Percentiles rank a stretch among this genome's conserved stretches.
phyloP scores from a whole-genome alignment of 2,113 vertebrate genomes.

The Tachysurus vachellii region DNA sequence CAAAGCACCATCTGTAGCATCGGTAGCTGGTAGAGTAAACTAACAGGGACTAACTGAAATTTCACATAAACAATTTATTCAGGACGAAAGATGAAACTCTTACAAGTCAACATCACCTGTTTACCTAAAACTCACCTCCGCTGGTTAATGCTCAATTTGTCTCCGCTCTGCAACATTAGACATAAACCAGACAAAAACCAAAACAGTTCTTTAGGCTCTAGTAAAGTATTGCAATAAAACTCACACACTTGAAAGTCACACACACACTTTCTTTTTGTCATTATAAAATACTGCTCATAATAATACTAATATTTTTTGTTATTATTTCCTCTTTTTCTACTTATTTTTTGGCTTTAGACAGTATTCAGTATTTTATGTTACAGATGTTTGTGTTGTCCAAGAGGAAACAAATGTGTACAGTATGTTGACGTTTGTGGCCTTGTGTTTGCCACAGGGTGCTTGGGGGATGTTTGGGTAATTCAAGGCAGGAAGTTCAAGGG shows the following conservation, averaged over 20 bases:
- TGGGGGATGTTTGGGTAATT: conserved; percentile 1
- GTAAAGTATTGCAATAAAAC: neutral
- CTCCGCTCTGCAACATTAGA: neutral
- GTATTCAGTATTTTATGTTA: neutral
- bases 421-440: conserved; percentile 4
- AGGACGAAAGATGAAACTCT: neutral
- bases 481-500: conserved; percentile 16
- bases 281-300: neutral
- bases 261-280: neutral
- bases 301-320: neutral
- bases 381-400: neutral
- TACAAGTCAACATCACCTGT: neutral
- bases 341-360: neutral
- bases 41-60: neutral
- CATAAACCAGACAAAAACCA: neutral
- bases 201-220: neutral
- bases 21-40: neutral
- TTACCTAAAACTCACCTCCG: neutral
- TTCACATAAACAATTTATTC: neutral
- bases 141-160: neutral
- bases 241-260: too few species aligned
- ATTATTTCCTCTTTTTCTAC: neutral
- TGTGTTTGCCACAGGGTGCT: conserved; percentile 13
- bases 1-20: neutral
- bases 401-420: conserved; percentile 17